Percentiles rank a stretch among this genome's conserved stretches.
phyloP scores from a whole-genome alignment of 2,888 invertebrate species.

The Trisateles emortualis region DNA sequence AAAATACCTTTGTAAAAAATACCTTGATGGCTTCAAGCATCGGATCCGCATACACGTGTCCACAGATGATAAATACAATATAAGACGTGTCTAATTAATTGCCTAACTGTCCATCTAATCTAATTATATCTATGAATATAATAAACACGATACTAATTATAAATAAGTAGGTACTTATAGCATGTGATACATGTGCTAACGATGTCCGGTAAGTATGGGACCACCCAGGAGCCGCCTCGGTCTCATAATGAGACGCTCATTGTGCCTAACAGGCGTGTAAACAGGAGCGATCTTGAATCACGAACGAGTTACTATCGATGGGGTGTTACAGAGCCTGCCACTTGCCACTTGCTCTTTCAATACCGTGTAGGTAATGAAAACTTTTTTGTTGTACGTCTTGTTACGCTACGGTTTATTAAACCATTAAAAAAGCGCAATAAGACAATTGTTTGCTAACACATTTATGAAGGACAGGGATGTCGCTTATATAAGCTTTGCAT shows the following conservation, averaged over 20 bases:
- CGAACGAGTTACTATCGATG: slow-evolving; percentile 41
- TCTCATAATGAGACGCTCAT: slow-evolving; percentile 45
- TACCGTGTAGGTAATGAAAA: slow-evolving; percentile 2
- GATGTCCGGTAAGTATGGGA: slow-evolving; percentile 37
- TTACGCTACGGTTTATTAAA: too few relatives aligned
- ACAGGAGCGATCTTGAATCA: slow-evolving; percentile 49
- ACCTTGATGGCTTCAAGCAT: too few relatives aligned
- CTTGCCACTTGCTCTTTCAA: slow-evolving; percentile 23
- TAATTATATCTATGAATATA: slow-evolving; percentile 3
- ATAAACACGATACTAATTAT: slow-evolving; percentile 23
- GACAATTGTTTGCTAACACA: too few relatives aligned
- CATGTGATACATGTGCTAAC: slow-evolving; percentile 32
- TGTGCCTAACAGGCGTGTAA: slow-evolving; percentile 55
- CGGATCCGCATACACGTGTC: too few relatives aligned
- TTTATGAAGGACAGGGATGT: too few relatives aligned
- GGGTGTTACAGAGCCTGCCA: slow-evolving; percentile 37
- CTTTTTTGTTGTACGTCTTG: neutral
- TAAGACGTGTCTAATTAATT: neutral
- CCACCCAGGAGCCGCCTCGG: slow-evolving; percentile 51
- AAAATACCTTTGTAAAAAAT: too few relatives aligned
- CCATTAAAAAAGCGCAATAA: too few relatives aligned
- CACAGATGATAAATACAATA: too few relatives aligned
- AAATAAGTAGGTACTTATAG: slow-evolving; percentile 5
- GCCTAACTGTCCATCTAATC: neutral
- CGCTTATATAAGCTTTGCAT: too few relatives aligned